These are phyloP conservation scores for Indri indri DNA, from an alignment of 2,113 vertebrate species.

Conservation along the genomic window DNA sequence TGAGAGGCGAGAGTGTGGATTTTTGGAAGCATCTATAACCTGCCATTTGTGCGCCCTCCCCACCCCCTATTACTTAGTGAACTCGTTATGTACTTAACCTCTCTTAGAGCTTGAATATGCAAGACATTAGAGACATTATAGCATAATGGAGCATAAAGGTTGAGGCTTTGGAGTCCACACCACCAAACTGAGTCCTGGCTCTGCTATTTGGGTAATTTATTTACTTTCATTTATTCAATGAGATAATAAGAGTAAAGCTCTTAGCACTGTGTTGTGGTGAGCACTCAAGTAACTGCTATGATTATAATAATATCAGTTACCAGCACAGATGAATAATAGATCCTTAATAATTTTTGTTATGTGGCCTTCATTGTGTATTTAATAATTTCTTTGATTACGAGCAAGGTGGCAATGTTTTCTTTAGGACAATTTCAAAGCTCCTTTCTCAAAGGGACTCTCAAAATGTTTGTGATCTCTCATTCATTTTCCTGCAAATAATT, in stretches of 20 bases:
- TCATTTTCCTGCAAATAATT: not conserved
- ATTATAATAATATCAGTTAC: not conserved
- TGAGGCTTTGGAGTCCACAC: not conserved
- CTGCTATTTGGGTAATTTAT: not conserved
- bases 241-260: not conserved
- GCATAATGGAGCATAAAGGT: not conserved
- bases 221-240: not conserved
- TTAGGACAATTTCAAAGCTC: slow-evolving; percentile 6
- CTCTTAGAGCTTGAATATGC: not conserved
- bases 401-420: not conserved
- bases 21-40: not conserved
- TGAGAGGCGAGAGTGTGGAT: not conserved
- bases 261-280: not conserved
- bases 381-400: slow-evolving; percentile 12
- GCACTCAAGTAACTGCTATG: not conserved
- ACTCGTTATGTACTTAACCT: not conserved
- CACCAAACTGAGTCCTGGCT: not conserved
- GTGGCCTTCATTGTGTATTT: not conserved
- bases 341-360: not conserved
- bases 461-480: not conserved
- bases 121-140: not conserved
- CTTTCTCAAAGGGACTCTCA: not conserved
- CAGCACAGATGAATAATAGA: not conserved
- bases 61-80: not conserved
- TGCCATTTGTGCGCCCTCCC: not conserved